Percentiles rank a stretch among this genome's conserved stretches.
phyloP scores from a whole-genome alignment of 1,140 invertebrate genomes.

The Portunus trituberculatus region DNA sequence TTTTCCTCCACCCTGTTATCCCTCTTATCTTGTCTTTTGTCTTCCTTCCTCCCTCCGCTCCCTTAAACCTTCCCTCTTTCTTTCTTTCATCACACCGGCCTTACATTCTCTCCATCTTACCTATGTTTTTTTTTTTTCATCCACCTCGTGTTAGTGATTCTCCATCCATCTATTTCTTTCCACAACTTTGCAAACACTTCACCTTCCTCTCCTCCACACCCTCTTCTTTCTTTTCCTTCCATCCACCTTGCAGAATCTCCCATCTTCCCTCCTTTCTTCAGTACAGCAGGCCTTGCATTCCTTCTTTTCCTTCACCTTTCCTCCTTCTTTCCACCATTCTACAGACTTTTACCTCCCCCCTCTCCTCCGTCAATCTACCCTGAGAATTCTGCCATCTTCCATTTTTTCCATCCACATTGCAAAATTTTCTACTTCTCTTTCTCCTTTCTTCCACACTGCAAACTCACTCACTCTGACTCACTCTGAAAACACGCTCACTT shows the following conservation, averaged over 20 bases:
- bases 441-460: too few species aligned
- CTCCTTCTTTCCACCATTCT: too few species aligned
- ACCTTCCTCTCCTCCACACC: background rate
- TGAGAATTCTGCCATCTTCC: too few species aligned
- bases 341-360: too few species aligned
- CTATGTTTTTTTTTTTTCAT: background rate
- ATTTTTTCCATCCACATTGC: background rate
- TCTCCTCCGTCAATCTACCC: too few species aligned
- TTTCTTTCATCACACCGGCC: background rate
- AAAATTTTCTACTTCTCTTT: background rate
- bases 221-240: conserved; percentile 1
- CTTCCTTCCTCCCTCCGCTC: background rate
- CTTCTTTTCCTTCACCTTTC: too few species aligned
- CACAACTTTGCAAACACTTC: background rate
- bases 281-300: background rate
- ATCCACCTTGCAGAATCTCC: background rate
- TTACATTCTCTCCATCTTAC: background rate
- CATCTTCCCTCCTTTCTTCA: background rate
- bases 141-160: background rate
- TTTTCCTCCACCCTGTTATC: too few species aligned
- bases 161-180: background rate
- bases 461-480: too few species aligned
- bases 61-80: background rate
- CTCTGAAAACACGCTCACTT: too few species aligned
- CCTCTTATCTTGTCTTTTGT: background rate